Evolutionary conservation across 2,113 vertebrate genomes (phyloP).

Genomic region (Petromus typicus): DNA sequence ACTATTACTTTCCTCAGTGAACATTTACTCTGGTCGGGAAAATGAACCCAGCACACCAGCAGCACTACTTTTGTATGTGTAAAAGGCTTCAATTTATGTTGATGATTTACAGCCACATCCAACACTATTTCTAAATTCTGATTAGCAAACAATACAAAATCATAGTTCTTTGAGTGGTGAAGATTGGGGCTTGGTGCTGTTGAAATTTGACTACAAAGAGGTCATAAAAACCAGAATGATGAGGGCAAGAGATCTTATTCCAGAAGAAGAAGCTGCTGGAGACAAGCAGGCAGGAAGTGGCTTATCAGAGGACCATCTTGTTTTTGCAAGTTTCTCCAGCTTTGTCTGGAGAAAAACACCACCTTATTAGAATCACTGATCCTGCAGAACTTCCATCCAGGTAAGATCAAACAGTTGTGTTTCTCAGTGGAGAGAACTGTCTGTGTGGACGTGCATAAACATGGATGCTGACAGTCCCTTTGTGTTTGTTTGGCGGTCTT

Average conservation of each 20-base stretch:
- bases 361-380: not conserved
- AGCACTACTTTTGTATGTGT: not conserved
- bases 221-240: not conserved
- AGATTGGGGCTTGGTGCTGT: not conserved
- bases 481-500: not conserved
- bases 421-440: not conserved
- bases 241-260: not conserved
- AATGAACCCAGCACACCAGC: not conserved
- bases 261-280: not conserved
- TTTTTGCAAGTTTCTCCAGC: not conserved
- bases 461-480: not conserved
- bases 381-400: not conserved
- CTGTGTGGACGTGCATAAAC: not conserved
- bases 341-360: not conserved
- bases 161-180: not conserved
- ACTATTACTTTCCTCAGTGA: not conserved
- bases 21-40: not conserved
- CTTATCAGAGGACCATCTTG: not conserved
- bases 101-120: not conserved
- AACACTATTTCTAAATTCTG: not conserved
- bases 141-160: not conserved
- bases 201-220: not conserved
- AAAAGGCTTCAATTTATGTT: not conserved
- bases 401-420: not conserved
- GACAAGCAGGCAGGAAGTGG: too few relatives aligned